Evolutionary conservation across 2,113 vertebrate genomes (phyloP).

Genomic region (Bettongia penicillata): DNA sequence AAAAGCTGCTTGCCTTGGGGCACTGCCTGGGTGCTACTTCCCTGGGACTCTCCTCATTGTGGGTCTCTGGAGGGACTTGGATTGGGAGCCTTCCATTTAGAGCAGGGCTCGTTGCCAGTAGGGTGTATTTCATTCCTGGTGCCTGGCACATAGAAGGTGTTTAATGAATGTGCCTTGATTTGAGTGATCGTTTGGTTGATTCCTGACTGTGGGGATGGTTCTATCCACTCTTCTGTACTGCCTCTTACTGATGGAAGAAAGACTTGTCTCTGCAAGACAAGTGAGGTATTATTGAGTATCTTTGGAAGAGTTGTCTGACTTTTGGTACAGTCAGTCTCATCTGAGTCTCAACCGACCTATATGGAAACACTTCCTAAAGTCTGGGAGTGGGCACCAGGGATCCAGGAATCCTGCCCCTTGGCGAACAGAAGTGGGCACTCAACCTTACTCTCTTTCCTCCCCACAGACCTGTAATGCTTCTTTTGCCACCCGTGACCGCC

Average conservation of each 20-base stretch:
- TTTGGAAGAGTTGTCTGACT: neutral
- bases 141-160: neutral
- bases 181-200: neutral
- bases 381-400: neutral
- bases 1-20: neutral
- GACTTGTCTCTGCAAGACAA: neutral
- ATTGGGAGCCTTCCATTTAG: neutral
- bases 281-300: neutral
- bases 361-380: neutral
- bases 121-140: neutral
- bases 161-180: neutral
- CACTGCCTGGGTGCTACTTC: neutral
- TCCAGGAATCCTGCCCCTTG: neutral
- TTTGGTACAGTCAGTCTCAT: neutral
- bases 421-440: neutral
- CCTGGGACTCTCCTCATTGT: neutral
- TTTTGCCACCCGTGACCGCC: slow-evolving; percentile 97
- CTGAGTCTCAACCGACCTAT: neutral
- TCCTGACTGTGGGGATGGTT: neutral
- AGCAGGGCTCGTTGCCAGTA: neutral
- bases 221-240: neutral
- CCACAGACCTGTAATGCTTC: slow-evolving; percentile 98
- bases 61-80: neutral
- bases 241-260: neutral
- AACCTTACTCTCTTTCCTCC: slow-evolving; percentile 61